Evolutionary conservation across 2,113 vertebrate species (phyloP), one percentile per base, ranked within the genome.

Genomic region (Sarotherodon lohbergeri): DNA sequence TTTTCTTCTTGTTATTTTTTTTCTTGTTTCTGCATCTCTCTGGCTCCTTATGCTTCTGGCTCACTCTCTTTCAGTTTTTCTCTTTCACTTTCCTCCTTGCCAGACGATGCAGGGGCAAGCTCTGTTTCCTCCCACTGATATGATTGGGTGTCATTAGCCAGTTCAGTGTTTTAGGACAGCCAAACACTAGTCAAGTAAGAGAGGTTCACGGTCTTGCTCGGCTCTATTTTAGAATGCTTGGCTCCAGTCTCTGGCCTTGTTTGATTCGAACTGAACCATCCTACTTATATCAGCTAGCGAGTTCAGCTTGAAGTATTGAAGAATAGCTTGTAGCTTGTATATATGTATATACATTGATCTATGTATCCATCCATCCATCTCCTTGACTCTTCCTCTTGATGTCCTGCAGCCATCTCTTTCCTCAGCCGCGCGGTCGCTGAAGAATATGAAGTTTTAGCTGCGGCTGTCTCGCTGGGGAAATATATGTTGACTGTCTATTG

Each of bases 401-500:
- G 79, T 87, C 88, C 91, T 90, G 88, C 82, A 89, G 93, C 88
- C 46, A 73, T 87, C 80, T 81, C 81, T 46, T 54, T 85, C 55
- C 92, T 91, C 24, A 61, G 56, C 61, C 84, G 3, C 84, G 79
- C 2, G 52, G 81, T 50, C 68, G 84, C 91, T 88, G 79, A 92
- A 95, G 94, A 95, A 92, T 93, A 59, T 94, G 86, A 93, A 93
- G 61, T 73, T 87, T 7, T 84, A 84, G 93, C 56, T 83, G 81
- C 17, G 81, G 88, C 83, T 82, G 24, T 93, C 90, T 96, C 95
- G 43, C 86, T 89, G 94, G 92, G 92, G 95, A 97, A 97, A 94
- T 95, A 94, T 95, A 94, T 89, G 80, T 55, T 80, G 88, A 93
- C 93, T 94, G 71, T 90, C 78, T 92, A 92, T 95, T 91, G 92